phyloP scores from a whole-genome alignment of 2,888 invertebrate genomes.

The Lithodes maja region DNA sequence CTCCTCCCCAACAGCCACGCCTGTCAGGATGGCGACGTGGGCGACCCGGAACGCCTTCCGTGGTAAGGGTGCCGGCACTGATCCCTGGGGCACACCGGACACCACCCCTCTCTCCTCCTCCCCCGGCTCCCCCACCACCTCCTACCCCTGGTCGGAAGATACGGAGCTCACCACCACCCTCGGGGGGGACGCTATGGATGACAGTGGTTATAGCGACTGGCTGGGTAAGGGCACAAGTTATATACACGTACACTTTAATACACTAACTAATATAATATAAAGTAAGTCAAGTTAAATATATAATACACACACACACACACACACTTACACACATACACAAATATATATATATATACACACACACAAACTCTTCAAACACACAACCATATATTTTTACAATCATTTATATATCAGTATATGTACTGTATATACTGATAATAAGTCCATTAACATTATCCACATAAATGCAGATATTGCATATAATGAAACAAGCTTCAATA shows the following conservation, averaged over 20 bases:
- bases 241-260: conserved; percentile 21
- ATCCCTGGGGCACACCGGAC: neutral
- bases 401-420: neutral
- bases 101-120: conserved; percentile 14
- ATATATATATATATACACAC: neutral
- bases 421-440: too few relatives aligned
- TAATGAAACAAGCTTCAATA: too few relatives aligned
- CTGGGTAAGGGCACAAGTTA: conserved; percentile 38
- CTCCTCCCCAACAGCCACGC: neutral
- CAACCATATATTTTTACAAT: neutral
- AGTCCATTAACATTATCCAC: too few relatives aligned
- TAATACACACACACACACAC: neutral
- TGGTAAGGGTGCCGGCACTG: conserved; percentile 19
- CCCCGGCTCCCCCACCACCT: neutral
- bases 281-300: neutral
- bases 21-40: conserved; percentile 48
- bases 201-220: conserved; percentile 46
- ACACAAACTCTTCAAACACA: neutral
- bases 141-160: neutral
- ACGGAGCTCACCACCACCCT: neutral
- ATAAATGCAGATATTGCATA: too few relatives aligned
- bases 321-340: conserved; percentile 5
- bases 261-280: conserved; percentile 17
- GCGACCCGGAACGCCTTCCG: conserved; percentile 9
- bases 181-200: conserved; percentile 26